Conservation (phyloP, 2,797 vertebrate genomes). For the Poecilia gillii region DNA sequence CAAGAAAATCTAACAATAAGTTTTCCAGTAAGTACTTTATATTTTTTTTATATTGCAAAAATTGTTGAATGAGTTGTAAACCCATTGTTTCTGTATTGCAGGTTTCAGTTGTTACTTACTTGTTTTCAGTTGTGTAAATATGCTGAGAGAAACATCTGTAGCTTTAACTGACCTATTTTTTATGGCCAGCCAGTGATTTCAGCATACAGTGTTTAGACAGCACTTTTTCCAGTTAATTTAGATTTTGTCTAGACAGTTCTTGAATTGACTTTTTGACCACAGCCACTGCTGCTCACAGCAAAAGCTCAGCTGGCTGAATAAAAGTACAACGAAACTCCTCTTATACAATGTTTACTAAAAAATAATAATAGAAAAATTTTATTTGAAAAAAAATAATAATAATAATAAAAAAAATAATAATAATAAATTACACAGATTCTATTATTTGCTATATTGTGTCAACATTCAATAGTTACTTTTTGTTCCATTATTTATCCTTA, state of each 20-base stretch:
- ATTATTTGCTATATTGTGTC: neutral
- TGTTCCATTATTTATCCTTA: neutral
- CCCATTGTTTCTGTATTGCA: neutral
- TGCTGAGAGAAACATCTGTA: neutral
- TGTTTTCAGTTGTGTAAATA: neutral
- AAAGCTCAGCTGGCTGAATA: neutral
- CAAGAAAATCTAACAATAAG: neutral
- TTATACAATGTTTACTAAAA: neutral
- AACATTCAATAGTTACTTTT: neutral
- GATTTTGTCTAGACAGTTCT: neutral
- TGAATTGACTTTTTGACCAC: neutral
- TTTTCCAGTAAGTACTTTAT: neutral
- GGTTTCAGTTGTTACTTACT: neutral
- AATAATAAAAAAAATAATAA: too few species aligned
- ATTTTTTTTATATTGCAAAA: neutral
- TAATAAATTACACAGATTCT: neutral
- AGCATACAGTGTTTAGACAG: neutral
- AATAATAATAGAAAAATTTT: too few species aligned
- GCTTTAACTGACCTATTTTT: neutral
- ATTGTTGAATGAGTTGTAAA: neutral
- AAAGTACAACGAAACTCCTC: neutral
- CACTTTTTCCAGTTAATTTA: slow-evolving; percentile 1
- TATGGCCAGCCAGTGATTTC: neutral
- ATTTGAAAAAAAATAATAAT: too few species aligned
- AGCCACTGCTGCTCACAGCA: neutral